These are phyloP conservation scores for Seira sanloemensis DNA, from an alignment of 2,888 invertebrate species.

Conservation along the genomic window DNA sequence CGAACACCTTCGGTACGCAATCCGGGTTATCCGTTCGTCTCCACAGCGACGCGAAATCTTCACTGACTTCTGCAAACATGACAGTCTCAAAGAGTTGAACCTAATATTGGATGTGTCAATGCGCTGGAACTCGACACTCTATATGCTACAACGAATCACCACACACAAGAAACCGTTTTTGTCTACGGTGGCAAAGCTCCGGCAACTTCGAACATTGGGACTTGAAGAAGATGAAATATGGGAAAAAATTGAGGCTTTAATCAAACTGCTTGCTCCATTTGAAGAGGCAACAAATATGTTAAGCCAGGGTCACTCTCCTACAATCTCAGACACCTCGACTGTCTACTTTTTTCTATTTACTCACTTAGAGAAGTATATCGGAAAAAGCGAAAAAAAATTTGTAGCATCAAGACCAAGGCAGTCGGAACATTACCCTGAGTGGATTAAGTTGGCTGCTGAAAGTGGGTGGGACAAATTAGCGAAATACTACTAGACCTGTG, in stretches of 20 bases:
- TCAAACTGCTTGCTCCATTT: conserved; percentile 39
- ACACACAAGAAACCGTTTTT: not conserved
- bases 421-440: not conserved
- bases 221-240: conserved; percentile 27
- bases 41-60: not conserved
- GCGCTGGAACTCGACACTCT: conserved; percentile 33
- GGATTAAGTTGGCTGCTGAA: not conserved
- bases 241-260: conserved; percentile 11
- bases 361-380: conserved; percentile 35
- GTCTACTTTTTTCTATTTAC: conserved; percentile 39
- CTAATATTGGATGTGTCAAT: not conserved
- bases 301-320: conserved; percentile 27
- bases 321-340: conserved; percentile 23
- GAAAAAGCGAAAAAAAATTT: not conserved
- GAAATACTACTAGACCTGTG: conserved; percentile 19
- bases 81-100: not conserved
- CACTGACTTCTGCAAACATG: not conserved
- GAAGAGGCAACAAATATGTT: conserved; percentile 23
- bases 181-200: not conserved
- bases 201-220: not conserved
- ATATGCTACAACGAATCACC: conserved; percentile 12
- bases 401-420: not conserved
- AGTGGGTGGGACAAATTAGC: conserved; percentile 9
- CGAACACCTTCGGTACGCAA: no score
- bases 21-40: conserved; percentile 12